A percentile compares a stretch with the other conserved stretches of the same genome.
Evolutionary conservation across 2,888 invertebrate species (phyloP).

Genomic region (Athripsodes cinereus): DNA sequence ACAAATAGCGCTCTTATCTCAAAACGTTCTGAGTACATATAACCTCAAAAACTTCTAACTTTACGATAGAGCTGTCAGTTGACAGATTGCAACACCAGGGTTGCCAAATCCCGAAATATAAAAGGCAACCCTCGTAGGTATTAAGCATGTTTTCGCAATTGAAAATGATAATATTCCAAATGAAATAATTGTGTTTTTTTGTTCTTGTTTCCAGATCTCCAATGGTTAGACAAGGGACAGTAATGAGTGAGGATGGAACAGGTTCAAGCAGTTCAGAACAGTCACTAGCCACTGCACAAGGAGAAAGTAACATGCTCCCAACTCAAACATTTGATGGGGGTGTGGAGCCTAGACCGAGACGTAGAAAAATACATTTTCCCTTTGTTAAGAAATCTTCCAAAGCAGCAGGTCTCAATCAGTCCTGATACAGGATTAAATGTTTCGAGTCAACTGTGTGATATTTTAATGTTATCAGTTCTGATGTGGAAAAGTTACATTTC

Average conservation of each 20-base stretch:
- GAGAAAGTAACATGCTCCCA: constrained; percentile 1
- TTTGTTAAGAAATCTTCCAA: constrained; percentile 54
- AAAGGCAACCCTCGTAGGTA: neutral
- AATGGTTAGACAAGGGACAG: constrained; percentile 13
- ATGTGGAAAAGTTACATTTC: too few relatives aligned
- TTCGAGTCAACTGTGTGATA: neutral
- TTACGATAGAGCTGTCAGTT: too few relatives aligned
- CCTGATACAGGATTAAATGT: constrained; percentile 15
- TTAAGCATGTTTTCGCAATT: constrained; percentile 11
- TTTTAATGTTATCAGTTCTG: neutral
- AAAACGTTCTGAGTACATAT: too few relatives aligned
- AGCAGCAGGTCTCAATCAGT: constrained; percentile 30
- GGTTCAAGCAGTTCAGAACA: constrained; percentile 26
- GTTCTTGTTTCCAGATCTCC: neutral
- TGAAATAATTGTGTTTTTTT: neutral
- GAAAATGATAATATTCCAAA: too few relatives aligned
- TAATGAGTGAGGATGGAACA: constrained; percentile 19
- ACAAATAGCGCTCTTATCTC: too few relatives aligned
- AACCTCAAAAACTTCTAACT: too few relatives aligned
- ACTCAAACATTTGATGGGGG: neutral
- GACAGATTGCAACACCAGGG: too few relatives aligned
- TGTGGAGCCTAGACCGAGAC: constrained; percentile 39
- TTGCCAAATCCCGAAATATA: too few relatives aligned
- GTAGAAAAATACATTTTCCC: constrained; percentile 58
- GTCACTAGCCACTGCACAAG: constrained; percentile 15